Evolutionary conservation across 2,113 vertebrate species (phyloP).

Genomic region (Neotoma lepida): DNA sequence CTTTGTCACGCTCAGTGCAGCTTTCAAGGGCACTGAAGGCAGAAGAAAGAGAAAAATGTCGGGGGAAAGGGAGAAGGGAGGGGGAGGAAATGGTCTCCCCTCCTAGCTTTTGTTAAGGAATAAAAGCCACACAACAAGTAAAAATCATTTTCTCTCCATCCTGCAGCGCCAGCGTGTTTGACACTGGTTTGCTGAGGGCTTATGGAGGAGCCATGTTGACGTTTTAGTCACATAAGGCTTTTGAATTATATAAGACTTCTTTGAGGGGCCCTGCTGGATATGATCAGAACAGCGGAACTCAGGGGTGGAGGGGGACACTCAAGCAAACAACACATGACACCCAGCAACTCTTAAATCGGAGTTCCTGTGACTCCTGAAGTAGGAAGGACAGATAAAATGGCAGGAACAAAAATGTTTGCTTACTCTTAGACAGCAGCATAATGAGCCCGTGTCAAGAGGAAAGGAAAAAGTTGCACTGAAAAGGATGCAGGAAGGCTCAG

Average conservation of each 20-base stretch:
- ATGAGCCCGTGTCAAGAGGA: conserved; percentile 36
- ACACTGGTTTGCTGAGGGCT: conserved; percentile 76
- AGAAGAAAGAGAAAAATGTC: conserved; percentile 66
- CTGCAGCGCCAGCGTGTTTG: conserved; percentile 67
- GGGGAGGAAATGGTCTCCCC: conserved; percentile 51
- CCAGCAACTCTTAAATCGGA: conserved; percentile 26
- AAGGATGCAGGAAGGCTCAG: not conserved
- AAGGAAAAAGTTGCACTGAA: conserved; percentile 14
- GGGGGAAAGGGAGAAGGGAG: conserved; percentile 45
- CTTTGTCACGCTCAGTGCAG: conserved; percentile 68
- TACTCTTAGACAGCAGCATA: not conserved
- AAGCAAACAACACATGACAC: not conserved
- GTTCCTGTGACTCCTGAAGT: conserved; percentile 56
- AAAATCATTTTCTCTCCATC: conserved; percentile 79
- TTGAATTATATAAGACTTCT: conserved; percentile 77
- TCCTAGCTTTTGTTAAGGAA: conserved; percentile 72
- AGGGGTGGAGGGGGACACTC: not conserved
- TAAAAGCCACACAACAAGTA: conserved; percentile 73
- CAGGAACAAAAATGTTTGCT: conserved; percentile 67
- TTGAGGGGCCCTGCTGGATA: conserved; percentile 63
- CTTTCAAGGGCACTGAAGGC: conserved; percentile 75
- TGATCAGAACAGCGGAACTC: conserved; percentile 75
- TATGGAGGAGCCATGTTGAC: conserved; percentile 72
- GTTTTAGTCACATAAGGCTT: conserved; percentile 79
- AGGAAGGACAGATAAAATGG: conserved; percentile 56